These are phyloP conservation scores for Malurus alboscapulatus DNA, from an alignment of 2,113 vertebrate species.

Conservation along the genomic window DNA sequence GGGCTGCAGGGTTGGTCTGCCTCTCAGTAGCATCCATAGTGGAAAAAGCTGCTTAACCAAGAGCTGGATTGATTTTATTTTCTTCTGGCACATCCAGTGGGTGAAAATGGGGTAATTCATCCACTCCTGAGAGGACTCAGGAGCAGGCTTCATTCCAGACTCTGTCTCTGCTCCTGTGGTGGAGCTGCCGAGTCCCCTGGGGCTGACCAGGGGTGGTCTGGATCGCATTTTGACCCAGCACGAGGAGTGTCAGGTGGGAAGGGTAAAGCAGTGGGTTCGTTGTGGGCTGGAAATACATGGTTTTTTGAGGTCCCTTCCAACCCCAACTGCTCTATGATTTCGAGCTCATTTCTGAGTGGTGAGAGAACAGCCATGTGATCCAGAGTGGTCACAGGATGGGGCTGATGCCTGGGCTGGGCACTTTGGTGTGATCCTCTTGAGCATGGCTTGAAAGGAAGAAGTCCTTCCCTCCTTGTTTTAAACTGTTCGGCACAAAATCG, in stretches of 20 bases:
- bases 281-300: background rate
- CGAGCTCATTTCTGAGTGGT: accelerated
- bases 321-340: too few relatives aligned
- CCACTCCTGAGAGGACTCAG: background rate
- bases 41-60: background rate
- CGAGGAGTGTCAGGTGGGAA: background rate
- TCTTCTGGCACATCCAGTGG: background rate
- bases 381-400: background rate
- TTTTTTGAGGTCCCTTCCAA: background rate
- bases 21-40: accelerated
- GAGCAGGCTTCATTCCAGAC: background rate
- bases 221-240: accelerated
- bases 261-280: accelerated
- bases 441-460: background rate
- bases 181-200: too few relatives aligned
- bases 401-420: background rate
- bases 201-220: background rate
- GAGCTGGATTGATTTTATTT: background rate
- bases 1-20: accelerated
- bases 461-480: background rate
- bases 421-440: accelerated
- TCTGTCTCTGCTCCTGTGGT: background rate
- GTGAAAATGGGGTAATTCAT: background rate
- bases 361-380: background rate
- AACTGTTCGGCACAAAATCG: background rate